Percentiles rank a stretch among this genome's conserved stretches.
phyloP scores from a whole-genome alignment of 30 jellyfish, hydroid and myxozoan genomes.

The Sanderia malayensis region DNA sequence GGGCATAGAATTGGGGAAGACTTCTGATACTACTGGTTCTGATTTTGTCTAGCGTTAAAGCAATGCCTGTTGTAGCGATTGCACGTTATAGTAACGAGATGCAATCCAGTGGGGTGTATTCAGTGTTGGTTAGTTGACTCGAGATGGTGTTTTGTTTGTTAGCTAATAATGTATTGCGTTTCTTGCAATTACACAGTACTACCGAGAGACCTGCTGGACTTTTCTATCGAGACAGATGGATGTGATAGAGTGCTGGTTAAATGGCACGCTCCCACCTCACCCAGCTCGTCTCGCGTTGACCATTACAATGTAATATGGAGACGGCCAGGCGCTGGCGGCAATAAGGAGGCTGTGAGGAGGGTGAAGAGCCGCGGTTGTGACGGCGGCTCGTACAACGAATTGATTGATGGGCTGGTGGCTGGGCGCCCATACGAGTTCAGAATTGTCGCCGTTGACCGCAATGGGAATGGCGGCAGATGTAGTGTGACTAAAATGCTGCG shows the following conservation, averaged over 20 bases:
- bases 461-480: slow-evolving; percentile 57
- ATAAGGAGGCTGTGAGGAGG: no score
- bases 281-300: slow-evolving; percentile 6
- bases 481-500: slow-evolving; percentile 36
- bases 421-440: slow-evolving; percentile 43
- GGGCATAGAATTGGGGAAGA: no score
- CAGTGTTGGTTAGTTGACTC: no score
- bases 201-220: slow-evolving; percentile 51
- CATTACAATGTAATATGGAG: slow-evolving; percentile 48
- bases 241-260: slow-evolving; percentile 23
- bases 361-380: slow-evolving; percentile 39
- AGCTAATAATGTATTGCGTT: not conserved
- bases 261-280: slow-evolving; percentile 30
- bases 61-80: no score
- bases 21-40: no score
- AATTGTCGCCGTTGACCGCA: slow-evolving; percentile 37
- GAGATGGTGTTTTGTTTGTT: no score
- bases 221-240: slow-evolving; percentile 33
- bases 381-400: slow-evolving; percentile 23
- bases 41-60: no score
- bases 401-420: slow-evolving; percentile 40
- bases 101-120: no score
- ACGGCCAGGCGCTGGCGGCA: not conserved
- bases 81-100: no score
- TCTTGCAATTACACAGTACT: slow-evolving; percentile 14